Base-by-base conservation (phyloP, 2,888 invertebrate species). In the Cataglyphis rosenhaueri region DNA sequence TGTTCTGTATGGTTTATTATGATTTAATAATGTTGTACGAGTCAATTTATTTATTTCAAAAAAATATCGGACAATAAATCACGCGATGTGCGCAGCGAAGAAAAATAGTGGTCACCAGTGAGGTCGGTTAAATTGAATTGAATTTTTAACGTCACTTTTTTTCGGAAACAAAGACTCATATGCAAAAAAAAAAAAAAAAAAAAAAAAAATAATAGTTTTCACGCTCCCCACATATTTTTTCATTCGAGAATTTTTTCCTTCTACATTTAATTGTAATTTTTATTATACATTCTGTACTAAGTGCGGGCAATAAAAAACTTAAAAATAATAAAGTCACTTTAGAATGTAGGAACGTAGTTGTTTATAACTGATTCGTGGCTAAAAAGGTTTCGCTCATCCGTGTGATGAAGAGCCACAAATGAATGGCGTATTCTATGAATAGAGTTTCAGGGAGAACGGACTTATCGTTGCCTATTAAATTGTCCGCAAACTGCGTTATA, bases 401-500 rank as follows among this genome's bases (percentile, higher is more conserved):
- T 44, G n/a, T 21, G 38, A 21, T 48, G 38, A 15, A 15, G 21
- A 35, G 25, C 5, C 32, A 15, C 61, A n/a, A 48, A 52, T 75
- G 59, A 82, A 66, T 9, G 25, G n/a, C 57, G 35, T 48, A 41
- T 8, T 52, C 62, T 55, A 41, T 57, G 83, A 81, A 73, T 78
- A 85, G 65, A 57, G 59, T 59, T 65, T 65, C 59, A 74, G 59
- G 75, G 68, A 55, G 29, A 52, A 83, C 87, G 82, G 87, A 86
- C 86, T 85, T 86, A 85, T 88, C 87, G 87, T 88, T 89, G 83
- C 55, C 61, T 75, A 82, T 86, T 88, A 76, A 68, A 66, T 70
- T 57, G 44, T 64, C 65, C 78, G 52, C 81, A 82, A 71, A 25
- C 73, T 59, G 21, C 73, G 1, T 73, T 38, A 71, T 25, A 29